Percentiles rank a stretch among this genome's conserved stretches.
Conservation (phyloP, 1,140 invertebrate genomes). For the Oryctes rhinoceros region DNA sequence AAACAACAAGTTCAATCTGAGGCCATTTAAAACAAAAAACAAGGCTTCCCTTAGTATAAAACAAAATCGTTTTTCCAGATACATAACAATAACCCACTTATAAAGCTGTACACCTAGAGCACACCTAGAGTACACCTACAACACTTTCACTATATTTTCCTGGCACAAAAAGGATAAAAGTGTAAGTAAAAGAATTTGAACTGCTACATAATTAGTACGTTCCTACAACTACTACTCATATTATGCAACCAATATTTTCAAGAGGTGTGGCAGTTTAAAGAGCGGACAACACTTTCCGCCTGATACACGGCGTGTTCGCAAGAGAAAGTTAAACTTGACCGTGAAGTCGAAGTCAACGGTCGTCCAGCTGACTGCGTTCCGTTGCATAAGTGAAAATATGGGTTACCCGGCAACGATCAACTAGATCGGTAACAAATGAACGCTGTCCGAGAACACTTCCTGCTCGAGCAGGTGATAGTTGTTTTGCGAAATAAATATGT, state of each 20-base stretch:
- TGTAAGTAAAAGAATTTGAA: no score
- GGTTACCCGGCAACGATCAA: conserved; percentile 12
- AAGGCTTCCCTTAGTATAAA: no score
- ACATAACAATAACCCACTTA: no score
- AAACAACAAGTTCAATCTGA: no score
- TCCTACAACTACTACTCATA: neutral
- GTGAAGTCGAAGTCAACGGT: neutral
- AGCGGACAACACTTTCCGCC: neutral
- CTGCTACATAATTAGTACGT: neutral
- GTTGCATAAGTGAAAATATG: conserved; percentile 1
- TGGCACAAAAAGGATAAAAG: no score
- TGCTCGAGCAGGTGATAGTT: neutral
- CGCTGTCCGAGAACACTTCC: conserved; percentile 4
- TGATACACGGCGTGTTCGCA: neutral
- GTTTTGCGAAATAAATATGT: neutral
- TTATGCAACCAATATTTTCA: neutral
- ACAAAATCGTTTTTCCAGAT: no score
- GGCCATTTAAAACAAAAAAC: no score
- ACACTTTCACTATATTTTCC: no score
- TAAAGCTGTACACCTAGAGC: no score
- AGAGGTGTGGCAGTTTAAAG: neutral
- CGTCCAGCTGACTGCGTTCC: neutral
- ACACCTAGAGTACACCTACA: no score
- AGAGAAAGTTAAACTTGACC: conserved; percentile 33
- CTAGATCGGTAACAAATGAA: neutral